Conservation (phyloP, 2,113 vertebrate genomes). For the Echinops telfairi region DNA sequence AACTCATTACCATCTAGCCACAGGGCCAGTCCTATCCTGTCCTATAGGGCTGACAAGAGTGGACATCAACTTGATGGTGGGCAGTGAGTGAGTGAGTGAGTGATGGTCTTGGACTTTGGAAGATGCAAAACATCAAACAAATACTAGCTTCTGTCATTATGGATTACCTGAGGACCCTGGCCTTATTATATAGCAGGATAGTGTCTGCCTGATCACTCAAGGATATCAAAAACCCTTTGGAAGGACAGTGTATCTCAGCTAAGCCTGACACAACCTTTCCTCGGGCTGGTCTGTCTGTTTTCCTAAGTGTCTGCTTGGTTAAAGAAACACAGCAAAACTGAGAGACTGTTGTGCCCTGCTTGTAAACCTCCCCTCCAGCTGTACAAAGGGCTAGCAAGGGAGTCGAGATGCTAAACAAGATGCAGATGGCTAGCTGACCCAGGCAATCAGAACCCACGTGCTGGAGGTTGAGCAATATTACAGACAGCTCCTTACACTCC, state of each 20-base stretch:
- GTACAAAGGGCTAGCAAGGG: slow-evolving; percentile 55
- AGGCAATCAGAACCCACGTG: not conserved
- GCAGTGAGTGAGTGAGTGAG: not conserved
- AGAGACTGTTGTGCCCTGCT: slow-evolving; percentile 30
- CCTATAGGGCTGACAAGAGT: not conserved
- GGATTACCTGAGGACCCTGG: not conserved
- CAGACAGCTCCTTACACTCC: slow-evolving; percentile 5
- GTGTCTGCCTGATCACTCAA: not conserved
- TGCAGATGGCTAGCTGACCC: slow-evolving; percentile 53
- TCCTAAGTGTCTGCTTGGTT: slow-evolving; percentile 69
- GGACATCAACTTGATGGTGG: not conserved
- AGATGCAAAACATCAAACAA: not conserved
- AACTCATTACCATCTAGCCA: too few relatives aligned
- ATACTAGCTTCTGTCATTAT: not conserved
- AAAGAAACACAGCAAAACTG: slow-evolving; percentile 41
- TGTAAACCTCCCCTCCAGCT: slow-evolving; percentile 50
- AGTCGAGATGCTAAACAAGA: slow-evolving; percentile 51
- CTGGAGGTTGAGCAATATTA: slow-evolving; percentile 63
- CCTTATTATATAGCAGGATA: not conserved
- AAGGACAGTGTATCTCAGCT: slow-evolving; percentile 61
- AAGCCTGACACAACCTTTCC: slow-evolving; percentile 59
- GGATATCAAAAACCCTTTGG: slow-evolving; percentile 39
- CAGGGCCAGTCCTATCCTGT: not conserved
- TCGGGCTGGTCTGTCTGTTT: slow-evolving; percentile 58
- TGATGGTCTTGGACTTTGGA: not conserved